phyloP scores from a whole-genome alignment of 1,140 invertebrate genomes.

The Drosophila sproati region DNA sequence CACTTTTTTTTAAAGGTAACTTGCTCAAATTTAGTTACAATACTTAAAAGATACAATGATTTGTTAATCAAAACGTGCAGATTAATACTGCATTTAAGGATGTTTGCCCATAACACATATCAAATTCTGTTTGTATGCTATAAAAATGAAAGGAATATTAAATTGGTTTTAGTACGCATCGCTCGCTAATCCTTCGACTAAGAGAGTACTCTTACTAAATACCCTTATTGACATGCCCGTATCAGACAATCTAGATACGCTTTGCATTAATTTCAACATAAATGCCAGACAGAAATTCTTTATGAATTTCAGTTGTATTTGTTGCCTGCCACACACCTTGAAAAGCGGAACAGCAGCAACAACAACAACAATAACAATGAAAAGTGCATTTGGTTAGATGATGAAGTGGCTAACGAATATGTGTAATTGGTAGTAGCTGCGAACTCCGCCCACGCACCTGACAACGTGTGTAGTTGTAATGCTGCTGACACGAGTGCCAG shows the following conservation, averaged over 20 bases:
- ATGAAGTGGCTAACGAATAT: constrained; percentile 66
- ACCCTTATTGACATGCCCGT: constrained; percentile 19
- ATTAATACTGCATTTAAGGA: too few species aligned
- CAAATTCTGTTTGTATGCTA: too few species aligned
- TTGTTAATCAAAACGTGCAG: too few species aligned
- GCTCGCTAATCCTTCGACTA: not conserved
- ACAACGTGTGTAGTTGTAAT: constrained; percentile 32
- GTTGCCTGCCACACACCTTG: constrained; percentile 68
- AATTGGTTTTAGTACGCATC: too few species aligned
- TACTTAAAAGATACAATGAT: too few species aligned
- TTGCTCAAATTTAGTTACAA: too few species aligned
- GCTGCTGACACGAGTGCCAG: constrained; percentile 71
- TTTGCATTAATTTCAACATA: constrained; percentile 26
- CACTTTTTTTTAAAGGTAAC: too few species aligned
- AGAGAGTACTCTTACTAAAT: constrained; percentile 4
- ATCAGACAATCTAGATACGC: constrained; percentile 16
- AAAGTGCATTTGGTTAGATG: constrained; percentile 46
- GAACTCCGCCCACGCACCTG: constrained; percentile 71
- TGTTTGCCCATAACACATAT: not conserved
- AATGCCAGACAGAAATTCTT: constrained; percentile 14
- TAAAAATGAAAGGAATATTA: too few species aligned
- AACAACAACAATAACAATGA: constrained; percentile 20
- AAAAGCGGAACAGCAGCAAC: constrained; percentile 33
- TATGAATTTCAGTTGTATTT: constrained; percentile 32
- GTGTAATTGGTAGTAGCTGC: constrained; percentile 57